These are phyloP conservation scores for Equus quagga DNA, from an alignment of 2,113 vertebrate species.

Conservation along the genomic window DNA sequence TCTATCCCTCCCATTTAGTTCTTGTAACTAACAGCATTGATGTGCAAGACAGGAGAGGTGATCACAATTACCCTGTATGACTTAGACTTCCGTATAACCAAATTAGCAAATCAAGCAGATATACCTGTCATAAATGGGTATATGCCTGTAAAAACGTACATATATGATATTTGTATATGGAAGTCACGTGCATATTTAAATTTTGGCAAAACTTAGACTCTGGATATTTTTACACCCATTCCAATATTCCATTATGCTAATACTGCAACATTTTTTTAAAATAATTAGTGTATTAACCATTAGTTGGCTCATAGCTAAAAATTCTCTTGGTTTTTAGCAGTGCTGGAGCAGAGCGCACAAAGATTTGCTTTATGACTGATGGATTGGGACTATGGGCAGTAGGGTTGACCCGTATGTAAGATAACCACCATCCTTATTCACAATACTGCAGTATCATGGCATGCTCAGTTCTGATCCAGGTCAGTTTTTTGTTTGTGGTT, in stretches of 20 bases:
- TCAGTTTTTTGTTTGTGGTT: neutral
- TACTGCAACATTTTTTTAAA: neutral
- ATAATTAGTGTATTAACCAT: neutral
- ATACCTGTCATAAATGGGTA: neutral
- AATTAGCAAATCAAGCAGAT: neutral
- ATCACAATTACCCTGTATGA: neutral
- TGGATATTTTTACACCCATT: neutral
- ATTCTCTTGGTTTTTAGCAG: neutral
- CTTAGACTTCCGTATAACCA: neutral
- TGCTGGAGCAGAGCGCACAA: neutral
- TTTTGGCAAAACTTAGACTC: constrained; percentile 15
- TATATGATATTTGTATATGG: neutral
- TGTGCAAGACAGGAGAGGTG: neutral
- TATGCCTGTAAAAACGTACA: neutral
- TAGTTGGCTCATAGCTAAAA: neutral
- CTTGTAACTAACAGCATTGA: neutral
- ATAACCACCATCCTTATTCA: neutral
- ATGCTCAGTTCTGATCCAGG: neutral
- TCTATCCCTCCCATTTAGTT: neutral
- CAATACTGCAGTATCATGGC: neutral
- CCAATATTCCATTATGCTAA: neutral
- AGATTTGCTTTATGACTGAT: neutral
- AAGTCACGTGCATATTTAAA: constrained; percentile 5
- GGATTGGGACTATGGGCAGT: neutral
- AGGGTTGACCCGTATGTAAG: neutral